Base-by-base conservation (phyloP, 2,113 vertebrate genomes). In the Eclectus roratus region DNA sequence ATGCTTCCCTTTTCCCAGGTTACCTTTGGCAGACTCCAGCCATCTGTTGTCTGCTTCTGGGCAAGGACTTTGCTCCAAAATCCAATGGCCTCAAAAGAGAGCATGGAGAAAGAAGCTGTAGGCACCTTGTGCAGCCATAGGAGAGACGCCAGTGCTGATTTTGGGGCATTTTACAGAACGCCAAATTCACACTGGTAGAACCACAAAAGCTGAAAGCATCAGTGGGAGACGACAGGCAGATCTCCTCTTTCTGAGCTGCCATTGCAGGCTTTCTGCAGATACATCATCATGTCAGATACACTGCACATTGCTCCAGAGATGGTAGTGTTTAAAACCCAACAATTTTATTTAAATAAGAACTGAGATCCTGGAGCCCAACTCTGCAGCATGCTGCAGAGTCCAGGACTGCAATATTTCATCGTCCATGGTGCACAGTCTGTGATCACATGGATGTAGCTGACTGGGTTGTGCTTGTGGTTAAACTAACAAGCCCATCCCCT, bases 311-410 rank as follows among this genome's bases (percentile, higher is more conserved):
- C 53, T 77, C 47, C 69, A 65, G 85, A 89, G 70, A 27, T n/a
- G 23, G 60, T 81, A 56, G 56, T 29, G 61, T 83, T 78, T 72
- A 92, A 74, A 47, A 92, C 86, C 88, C 76, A 52, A 0, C 11
- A 16, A 2, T 68, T 96, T 96, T 96, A 94, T 96, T 96, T 95
- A 97, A 97, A 96, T 97, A 92, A 94, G 63, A 89, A 61, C 69
- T 56, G 77, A 93, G 61, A 52, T 85, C 47, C 73, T 53, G 49
- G 80, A 86, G 73, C 52, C 60, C 49, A 50, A 31, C 58, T 70
- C 60, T 61, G 85, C 76, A 86, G 68, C 55, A 2, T 5, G 1
- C 35, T 66, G 24, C 44, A 23, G n/a, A 88, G 58, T 72, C 89
- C n/a, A 0, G n/a, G 66, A 44, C 73, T 33, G 35, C 15, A 5